phyloP scores from a whole-genome alignment of 1,140 invertebrate genomes.

The Stenopsyche tienmushanensis region DNA sequence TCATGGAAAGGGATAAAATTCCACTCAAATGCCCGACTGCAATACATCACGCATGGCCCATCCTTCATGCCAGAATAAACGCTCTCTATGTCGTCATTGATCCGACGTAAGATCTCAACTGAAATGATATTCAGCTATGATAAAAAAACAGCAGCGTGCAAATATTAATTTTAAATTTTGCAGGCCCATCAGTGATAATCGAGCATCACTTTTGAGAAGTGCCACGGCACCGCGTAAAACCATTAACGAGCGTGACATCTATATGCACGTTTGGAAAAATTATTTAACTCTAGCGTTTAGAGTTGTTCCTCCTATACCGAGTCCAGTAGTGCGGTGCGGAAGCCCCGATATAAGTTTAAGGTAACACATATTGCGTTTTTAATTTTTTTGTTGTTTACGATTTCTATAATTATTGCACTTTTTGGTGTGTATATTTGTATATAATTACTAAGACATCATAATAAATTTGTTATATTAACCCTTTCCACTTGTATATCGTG shows the following conservation, averaged over 20 bases:
- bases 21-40: constrained; percentile 82
- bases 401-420: no score
- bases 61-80: constrained; percentile 88
- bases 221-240: constrained; percentile 78
- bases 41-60: constrained; percentile 90
- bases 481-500: no score
- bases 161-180: constrained; percentile 41
- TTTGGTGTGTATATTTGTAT: no score
- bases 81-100: constrained; percentile 91
- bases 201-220: constrained; percentile 86
- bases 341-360: constrained; percentile 90
- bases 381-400: no score
- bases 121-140: constrained; percentile 11
- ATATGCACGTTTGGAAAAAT: constrained; percentile 94
- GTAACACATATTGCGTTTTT: no score
- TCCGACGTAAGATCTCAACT: constrained; percentile 73
- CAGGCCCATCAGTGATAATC: constrained; percentile 94
- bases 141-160: constrained; percentile 19
- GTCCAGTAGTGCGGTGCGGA: constrained; percentile 81
- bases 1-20: constrained; percentile 76
- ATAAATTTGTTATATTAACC: no score
- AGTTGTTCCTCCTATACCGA: constrained; percentile 84
- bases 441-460: no score
- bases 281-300: constrained; percentile 93
- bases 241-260: constrained; percentile 86